Percentiles rank a stretch among this genome's conserved stretches.
phyloP scores from a whole-genome alignment of 2,797 vertebrate species.

The Pempheris klunzingeri region DNA sequence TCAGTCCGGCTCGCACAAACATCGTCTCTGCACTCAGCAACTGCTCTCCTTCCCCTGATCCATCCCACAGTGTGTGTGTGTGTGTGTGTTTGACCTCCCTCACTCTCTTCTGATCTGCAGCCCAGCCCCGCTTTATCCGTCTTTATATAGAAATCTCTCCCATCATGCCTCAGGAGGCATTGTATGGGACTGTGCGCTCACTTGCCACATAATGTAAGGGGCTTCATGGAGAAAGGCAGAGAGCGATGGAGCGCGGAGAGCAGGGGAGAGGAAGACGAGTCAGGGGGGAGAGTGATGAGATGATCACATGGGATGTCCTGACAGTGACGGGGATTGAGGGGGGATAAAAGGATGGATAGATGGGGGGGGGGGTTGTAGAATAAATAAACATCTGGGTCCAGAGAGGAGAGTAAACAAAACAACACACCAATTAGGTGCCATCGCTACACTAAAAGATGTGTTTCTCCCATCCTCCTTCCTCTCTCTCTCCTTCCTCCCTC shows the following conservation, averaged over 20 bases:
- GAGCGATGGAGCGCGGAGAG: conserved; percentile 21
- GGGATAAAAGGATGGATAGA: conserved; percentile 23
- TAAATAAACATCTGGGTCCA: conserved; percentile 57
- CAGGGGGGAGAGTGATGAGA: conserved; percentile 10
- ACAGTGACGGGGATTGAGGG: conserved; percentile 29
- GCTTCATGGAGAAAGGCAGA: conserved; percentile 63
- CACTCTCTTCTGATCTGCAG: conserved; percentile 49
- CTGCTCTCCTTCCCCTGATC: conserved; percentile 13
- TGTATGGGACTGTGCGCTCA: conserved; percentile 65
- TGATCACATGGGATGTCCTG: conserved; percentile 66
- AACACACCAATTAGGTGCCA: conserved; percentile 60
- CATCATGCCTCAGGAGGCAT: conserved; percentile 73
- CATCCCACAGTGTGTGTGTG: conserved; percentile 33
- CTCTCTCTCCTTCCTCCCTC: conserved; percentile 19
- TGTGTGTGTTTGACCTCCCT: conserved; percentile 51
- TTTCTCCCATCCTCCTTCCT: conserved; percentile 24
- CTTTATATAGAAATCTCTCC: conserved; percentile 77
- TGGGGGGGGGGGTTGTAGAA: conserved; percentile 16
- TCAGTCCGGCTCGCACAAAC: conserved; percentile 19
- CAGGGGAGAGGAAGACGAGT: conserved; percentile 24
- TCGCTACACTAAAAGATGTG: conserved; percentile 14
- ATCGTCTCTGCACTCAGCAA: conserved; percentile 7
- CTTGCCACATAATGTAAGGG: conserved; percentile 72
- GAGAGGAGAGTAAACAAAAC: conserved; percentile 60
- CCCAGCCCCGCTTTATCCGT: conserved; percentile 56